Base-by-base conservation (phyloP, 2,888 invertebrate species). In the Vannuccia rotundouncinata region DNA sequence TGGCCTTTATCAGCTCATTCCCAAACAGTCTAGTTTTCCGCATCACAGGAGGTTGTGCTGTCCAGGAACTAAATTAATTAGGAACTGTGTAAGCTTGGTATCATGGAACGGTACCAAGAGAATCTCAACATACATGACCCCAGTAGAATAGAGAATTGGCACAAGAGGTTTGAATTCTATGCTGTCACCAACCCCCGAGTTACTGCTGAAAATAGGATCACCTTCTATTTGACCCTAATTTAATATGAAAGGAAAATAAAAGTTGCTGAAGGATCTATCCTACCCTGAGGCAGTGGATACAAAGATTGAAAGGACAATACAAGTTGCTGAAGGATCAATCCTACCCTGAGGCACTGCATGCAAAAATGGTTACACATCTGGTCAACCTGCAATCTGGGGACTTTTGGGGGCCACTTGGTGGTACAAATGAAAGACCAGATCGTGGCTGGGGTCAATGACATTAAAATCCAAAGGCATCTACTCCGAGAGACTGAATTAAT, bases 261-360 rank as follows among this genome's bases (percentile, higher is more conserved):
- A 45, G 45, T 45, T 45, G 45, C 45, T 45, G 5, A 45, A 45
- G 73, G 73, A 73, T 25, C 73, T 73, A n/a, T 73, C 73, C 22
- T 73, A 22, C 29, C 73, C 73, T 22, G 73, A 73, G 73, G 73
- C 73, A 45, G 10, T 45, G 17, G 17, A 45, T 45, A 45, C 45
- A 45, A 45, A 45, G 45, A 45, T n/a, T 5, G 10, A 45, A 45
- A 17, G 45, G 17, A 5, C 10, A 5, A 45, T 45, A 45, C 45
- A 45, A 45, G 45, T 45, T 45, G 45, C 45, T 45, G 5, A 45
- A 45, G 73, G 73, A 73, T 25, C 73, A 10, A n/a, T 73, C 73
- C 22, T 73, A 22, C 29, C 73, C 73, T 22, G 73, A 73, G 73
- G 73, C 73, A 45, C 45, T 45, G 17, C 5, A 45, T 45, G 17